Percentiles rank a stretch among this genome's conserved stretches.
These are phyloP conservation scores for Heliconius himera DNA, from an alignment of 1,140 invertebrate genomes.

Conservation along the genomic window DNA sequence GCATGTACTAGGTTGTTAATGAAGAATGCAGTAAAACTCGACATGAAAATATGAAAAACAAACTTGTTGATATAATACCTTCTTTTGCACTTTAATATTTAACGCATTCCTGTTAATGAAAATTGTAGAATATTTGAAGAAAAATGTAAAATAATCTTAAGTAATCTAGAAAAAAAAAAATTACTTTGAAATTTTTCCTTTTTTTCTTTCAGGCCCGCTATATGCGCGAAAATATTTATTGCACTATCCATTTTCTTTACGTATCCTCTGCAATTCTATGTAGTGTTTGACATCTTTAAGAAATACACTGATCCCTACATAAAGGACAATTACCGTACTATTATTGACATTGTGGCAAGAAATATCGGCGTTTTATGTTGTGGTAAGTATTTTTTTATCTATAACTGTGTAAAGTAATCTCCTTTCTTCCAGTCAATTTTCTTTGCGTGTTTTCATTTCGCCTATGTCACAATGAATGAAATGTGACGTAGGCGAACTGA, in stretches of 20 bases:
- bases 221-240: conserved; percentile 91
- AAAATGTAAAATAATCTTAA: no score
- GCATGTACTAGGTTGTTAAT: no score
- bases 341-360: conserved; percentile 85
- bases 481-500: no score
- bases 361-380: conserved; percentile 79
- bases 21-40: neutral
- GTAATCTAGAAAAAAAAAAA: neutral
- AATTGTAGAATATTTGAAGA: no score
- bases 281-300: conserved; percentile 90
- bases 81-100: neutral
- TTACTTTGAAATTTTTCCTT: neutral
- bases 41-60: neutral
- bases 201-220: conserved; percentile 83
- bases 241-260: conserved; percentile 93
- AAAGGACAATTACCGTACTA: conserved; percentile 81
- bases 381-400: conserved; percentile 53
- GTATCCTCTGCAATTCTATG: conserved; percentile 95
- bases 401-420: neutral
- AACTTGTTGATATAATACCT: neutral
- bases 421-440: no score
- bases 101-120: neutral
- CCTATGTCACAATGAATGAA: no score
- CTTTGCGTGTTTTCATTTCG: no score
- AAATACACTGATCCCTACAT: conserved; percentile 81